Evolutionary conservation across 1,140 invertebrate species (phyloP), one percentile per base, ranked within the genome.

Genomic region (Palaemon carinicauda): DNA sequence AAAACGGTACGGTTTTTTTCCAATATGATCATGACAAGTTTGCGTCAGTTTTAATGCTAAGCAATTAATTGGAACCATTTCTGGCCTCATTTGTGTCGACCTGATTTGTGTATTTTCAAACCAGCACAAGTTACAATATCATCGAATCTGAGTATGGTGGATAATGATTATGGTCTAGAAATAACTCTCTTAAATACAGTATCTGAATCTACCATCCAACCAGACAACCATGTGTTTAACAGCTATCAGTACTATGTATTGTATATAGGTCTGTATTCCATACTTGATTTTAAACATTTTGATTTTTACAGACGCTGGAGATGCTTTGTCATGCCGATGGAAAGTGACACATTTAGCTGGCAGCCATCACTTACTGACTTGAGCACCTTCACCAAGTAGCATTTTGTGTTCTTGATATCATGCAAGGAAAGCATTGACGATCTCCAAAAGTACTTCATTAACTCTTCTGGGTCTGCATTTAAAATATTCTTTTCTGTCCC

Each of bases 331-430:
- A 51, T 51, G 53, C 3, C 56, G 51, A 79, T 24, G 56, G 7
- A 79, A 79, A 53, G 53, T 79, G 7, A 52, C 77, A 79, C 77
- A 79, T 54, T 29, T 79, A 27, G 29, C 27, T 24, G 7, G 14
- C 24, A 31, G 56, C 54, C 54, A 65, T 81, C 56, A 81, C 54
- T 69, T 81, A 1, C 27, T 69, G 21, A 17, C 69, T 33, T 81
- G 24, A 81, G 21, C 60, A 65, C 60, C 24, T 60, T 81, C 5
- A 81, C 80, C 60, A 81, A 81, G 56, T 81, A 81, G 10, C 21
- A 24, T 21, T 81, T 56, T 29, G 80, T 31, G 41, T 81, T 69
- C 5, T 56, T 29, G 29, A 81, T 81, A 15, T 19, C 27, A 52
- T 24, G 21, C 15, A 3, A 56, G 19, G 33, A 71, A 31, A 81